Base-by-base conservation (phyloP, 2,113 vertebrate species). In the Condylura cristata region DNA sequence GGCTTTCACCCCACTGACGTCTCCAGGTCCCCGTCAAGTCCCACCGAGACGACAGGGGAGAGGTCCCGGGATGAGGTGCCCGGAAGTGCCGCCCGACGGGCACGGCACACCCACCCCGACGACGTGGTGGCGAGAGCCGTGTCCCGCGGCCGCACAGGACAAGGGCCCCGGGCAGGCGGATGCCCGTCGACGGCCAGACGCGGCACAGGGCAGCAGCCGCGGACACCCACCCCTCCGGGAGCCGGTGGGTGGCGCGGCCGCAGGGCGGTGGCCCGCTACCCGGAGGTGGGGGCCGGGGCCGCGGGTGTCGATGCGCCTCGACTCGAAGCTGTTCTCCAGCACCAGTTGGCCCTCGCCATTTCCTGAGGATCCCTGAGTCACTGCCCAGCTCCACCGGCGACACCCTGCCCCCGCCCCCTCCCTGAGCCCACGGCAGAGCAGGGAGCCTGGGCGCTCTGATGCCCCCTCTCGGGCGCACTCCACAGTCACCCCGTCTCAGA, bases 291-390 rank as follows among this genome's bases (percentile, higher is more conserved):
- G 66, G 84, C 83, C 80, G 89, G 89, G 91, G 60, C 58, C 79
- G 44, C 91, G 97, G 95, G 74, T 20, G 84, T 18, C 8, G 37
- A 58, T 1, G 5, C 79, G 83, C 78, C 65, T 89, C 93, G 94
- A 89, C 28, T 65, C 13, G 65, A 90, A 89, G 83, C 89, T 85
- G 80, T 95, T 95, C 97, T 86, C 89, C 85, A 90, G 96, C 93
- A 94, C 95, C 95, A 96, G 95, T 93, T 96, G 96, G 95, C 86
- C 76, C 88, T 84, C 66, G 95, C 84, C 48, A 60, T 90, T 95
- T 97, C 95, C 96, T 91, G 89, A 95, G 94, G 95, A 91, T 91
- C 65, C 96, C 93, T 94, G 97, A 97, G 95, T 96, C 97, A 96
- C 84, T 96, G 93, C 91, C 93, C 93, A 91, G 89, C 91, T 79